Percentiles rank a stretch among this genome's conserved stretches.
Conservation (phyloP, 2,888 invertebrate species). For the Sinodicranocentrus sp. region DNA sequence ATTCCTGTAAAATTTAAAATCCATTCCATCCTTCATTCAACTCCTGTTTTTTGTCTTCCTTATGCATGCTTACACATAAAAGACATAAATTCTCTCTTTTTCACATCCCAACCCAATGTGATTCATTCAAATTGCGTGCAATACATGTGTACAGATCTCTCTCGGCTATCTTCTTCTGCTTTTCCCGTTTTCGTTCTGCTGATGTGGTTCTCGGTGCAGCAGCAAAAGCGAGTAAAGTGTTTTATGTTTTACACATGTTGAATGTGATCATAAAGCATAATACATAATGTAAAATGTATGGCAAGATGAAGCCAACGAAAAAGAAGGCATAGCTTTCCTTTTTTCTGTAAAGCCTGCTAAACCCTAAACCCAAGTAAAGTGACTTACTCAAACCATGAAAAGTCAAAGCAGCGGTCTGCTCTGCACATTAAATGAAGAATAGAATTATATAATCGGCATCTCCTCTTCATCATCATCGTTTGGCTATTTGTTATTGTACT, state of each 20-base stretch:
- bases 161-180: not conserved
- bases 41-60: not conserved
- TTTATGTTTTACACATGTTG: constrained; percentile 43
- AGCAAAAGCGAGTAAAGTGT: constrained; percentile 31
- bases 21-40: constrained; percentile 30
- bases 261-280: too few species aligned
- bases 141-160: too few species aligned
- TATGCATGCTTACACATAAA: not conserved
- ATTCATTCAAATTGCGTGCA: too few species aligned
- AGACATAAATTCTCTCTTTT: constrained; percentile 3
- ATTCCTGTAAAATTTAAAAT: constrained; percentile 34
- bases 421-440: not conserved
- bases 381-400: too few species aligned
- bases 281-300: too few species aligned
- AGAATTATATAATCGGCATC: not conserved
- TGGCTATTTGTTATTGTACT: not conserved
- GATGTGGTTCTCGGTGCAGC: constrained; percentile 59
- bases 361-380: too few species aligned
- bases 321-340: too few species aligned
- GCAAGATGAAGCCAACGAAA: too few species aligned
- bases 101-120: not conserved
- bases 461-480: constrained; percentile 1
- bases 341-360: too few species aligned
- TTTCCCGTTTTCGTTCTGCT: constrained; percentile 55
- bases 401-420: too few species aligned